Conservation (phyloP, 2,113 vertebrate species). For the Cyanoramphus novaezelandiae region DNA sequence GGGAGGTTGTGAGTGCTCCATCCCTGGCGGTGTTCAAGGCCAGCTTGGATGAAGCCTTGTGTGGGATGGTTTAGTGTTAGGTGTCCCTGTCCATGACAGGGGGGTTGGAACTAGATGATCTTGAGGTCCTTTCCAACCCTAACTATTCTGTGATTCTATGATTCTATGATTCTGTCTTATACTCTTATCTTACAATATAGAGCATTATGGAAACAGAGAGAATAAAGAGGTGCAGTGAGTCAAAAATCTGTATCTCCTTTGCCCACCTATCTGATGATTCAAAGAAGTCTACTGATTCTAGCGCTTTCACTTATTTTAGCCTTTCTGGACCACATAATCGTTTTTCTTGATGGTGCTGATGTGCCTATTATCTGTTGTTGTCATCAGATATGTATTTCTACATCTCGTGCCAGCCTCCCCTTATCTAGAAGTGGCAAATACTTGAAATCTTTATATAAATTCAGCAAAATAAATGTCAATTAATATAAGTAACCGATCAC, state of each 20-base stretch:
- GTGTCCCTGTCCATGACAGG: too few relatives aligned
- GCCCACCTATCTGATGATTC: background rate
- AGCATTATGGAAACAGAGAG: background rate
- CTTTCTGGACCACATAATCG: background rate
- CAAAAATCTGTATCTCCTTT: background rate
- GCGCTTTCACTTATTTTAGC: background rate
- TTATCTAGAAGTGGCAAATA: background rate
- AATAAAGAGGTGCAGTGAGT: background rate
- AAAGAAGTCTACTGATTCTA: background rate
- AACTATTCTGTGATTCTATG: too few relatives aligned
- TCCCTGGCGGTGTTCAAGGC: too few relatives aligned
- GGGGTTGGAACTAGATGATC: too few relatives aligned
- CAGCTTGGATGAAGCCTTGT: too few relatives aligned
- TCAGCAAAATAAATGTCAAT: background rate
- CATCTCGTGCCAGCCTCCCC: background rate
- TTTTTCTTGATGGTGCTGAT: background rate
- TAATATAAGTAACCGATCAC: background rate
- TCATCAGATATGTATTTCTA: background rate
- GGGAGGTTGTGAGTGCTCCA: too few relatives aligned
- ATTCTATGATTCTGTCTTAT: background rate
- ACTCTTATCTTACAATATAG: background rate
- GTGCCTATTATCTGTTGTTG: background rate
- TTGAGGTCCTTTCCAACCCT: too few relatives aligned
- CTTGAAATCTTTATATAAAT: background rate
- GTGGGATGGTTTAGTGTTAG: too few relatives aligned